phyloP scores from a whole-genome alignment of 2,113 vertebrate species.

The Oncorhynchus tshawytscha region DNA sequence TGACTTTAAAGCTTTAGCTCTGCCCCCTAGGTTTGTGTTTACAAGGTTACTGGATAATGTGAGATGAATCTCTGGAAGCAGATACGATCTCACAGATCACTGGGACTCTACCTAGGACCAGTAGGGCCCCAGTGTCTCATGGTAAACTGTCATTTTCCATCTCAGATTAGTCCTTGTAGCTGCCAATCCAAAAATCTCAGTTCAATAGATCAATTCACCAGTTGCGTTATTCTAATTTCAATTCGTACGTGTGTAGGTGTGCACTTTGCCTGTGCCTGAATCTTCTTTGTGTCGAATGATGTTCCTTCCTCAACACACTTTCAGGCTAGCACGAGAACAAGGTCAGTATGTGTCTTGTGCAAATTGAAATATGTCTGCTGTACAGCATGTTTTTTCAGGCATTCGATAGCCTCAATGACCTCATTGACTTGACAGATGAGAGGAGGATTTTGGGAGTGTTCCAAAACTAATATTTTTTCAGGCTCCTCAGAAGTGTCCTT shows the following conservation, averaged over 20 bases:
- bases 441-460: background rate
- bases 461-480: constrained; percentile 43
- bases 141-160: background rate
- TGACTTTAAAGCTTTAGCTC: too few species aligned
- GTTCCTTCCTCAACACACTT: background rate
- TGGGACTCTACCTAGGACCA: background rate
- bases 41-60: background rate
- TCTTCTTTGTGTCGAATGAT: too few species aligned
- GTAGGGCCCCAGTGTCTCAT: background rate
- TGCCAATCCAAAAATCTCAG: background rate
- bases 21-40: too few species aligned
- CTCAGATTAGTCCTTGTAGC: background rate
- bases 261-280: too few species aligned
- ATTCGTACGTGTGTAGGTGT: too few species aligned
- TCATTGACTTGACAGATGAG: background rate
- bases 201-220: too few species aligned
- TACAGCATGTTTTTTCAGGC: constrained; percentile 5
- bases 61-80: background rate
- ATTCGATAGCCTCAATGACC: constrained; percentile 2
- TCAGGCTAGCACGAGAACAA: background rate
- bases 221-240: too few species aligned
- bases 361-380: constrained; percentile 1
- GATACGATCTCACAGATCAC: background rate
- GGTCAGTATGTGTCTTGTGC: constrained; percentile 3
- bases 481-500: constrained; percentile 20